Base-by-base conservation (phyloP, 2,797 vertebrate genomes). In the Apogon talboti region DNA sequence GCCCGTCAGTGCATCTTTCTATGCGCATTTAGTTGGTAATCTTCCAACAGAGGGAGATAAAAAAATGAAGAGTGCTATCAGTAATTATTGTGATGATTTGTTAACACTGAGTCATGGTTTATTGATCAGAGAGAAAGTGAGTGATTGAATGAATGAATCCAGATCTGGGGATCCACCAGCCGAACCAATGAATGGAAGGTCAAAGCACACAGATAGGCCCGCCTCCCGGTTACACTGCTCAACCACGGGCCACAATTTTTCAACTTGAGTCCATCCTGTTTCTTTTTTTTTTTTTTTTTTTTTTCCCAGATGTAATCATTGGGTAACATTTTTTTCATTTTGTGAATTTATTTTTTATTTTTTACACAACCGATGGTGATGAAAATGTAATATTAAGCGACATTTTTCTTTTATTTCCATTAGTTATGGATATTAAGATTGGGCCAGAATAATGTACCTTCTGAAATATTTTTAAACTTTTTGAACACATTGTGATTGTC, bases 1-100 rank as follows among this genome's bases (percentile, higher is more conserved):
- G 78, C 84, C 88, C 73, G 83, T 85, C 83, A 81, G 82, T 81
- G 79, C 80, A 88, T 90, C 92, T 91, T 91, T 92, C 66, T 71
- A 77, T 81, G 86, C 66, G 74, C 87, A 85, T 80, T 67, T 78
- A 84, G 87, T 94, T 91, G 94, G 95, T 92, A 93, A 93, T 93
- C 92, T 82, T 87, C 90, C 87, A 89, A 88, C 89, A 83, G 82
- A 84, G 91, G 92, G 90, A 90, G 92, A 92, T 69, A 85, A 79
- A 79, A 72, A 76, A 47, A 80, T 71, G 70, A 80, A 76, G 63
- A 85, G 87, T 89, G 91, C 89, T 91, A 89, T 90, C 86, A 88
- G 91, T 93, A 92, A 92, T 92, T 92, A 90, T 92, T 94, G 91
- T 92, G 90, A 87, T 92, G 91, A 92, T 92, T 92, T 92, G 87